Conservation (phyloP, 2,113 vertebrate genomes). For the Pandion haliaetus region DNA sequence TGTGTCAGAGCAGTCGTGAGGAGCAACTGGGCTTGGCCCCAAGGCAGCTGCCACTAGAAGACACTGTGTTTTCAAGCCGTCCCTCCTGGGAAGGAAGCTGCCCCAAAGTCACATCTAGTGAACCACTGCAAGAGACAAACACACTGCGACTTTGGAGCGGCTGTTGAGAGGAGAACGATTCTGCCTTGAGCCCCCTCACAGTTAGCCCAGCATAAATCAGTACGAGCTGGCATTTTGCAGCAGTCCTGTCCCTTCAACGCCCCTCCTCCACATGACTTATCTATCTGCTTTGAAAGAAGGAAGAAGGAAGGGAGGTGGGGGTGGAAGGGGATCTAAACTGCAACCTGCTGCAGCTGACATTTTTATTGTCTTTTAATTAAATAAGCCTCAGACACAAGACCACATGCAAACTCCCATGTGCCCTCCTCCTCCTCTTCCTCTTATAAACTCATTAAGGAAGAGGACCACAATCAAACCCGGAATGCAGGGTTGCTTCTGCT, state of each 20-base stretch:
- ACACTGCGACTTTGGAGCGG: neutral
- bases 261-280: neutral
- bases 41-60: neutral
- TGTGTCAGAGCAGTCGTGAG: neutral
- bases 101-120: neutral
- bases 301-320: neutral
- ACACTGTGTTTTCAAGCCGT: neutral
- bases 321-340: slow-evolving; percentile 45
- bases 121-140: neutral
- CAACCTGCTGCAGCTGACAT: slow-evolving; percentile 70
- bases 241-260: neutral
- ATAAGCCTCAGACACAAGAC: slow-evolving; percentile 63
- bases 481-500: slow-evolving; percentile 59
- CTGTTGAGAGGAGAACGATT: neutral
- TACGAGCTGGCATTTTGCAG: neutral
- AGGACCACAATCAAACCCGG: slow-evolving; percentile 68
- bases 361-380: slow-evolving; percentile 83
- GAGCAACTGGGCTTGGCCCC: neutral
- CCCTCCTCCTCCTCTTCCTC: slow-evolving; percentile 32
- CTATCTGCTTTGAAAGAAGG: slow-evolving; percentile 11
- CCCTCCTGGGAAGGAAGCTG: neutral
- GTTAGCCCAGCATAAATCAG: neutral
- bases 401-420: slow-evolving; percentile 32
- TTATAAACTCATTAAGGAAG: slow-evolving; percentile 73
- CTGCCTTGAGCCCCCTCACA: neutral